Percentiles rank a stretch among this genome's conserved stretches.
phyloP scores from a whole-genome alignment of 2,888 invertebrate species.

The Melinaea marsaeus region DNA sequence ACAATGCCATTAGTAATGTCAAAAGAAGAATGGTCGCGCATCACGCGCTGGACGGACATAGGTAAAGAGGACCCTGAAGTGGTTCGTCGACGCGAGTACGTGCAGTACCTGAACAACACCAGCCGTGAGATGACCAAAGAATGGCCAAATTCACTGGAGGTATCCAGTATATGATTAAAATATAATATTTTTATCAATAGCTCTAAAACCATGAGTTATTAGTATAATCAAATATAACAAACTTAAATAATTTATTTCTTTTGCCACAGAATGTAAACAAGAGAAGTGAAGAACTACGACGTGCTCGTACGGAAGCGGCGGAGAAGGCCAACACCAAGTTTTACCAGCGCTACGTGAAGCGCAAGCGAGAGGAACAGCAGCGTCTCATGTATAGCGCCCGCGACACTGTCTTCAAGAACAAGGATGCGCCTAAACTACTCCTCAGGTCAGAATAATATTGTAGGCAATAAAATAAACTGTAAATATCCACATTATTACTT shows the following conservation, averaged over 20 bases:
- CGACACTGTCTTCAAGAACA: conserved; percentile 66
- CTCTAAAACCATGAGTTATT: too few species aligned
- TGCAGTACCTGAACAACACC: conserved; percentile 46
- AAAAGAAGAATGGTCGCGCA: conserved; percentile 55
- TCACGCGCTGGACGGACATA: conserved; percentile 50
- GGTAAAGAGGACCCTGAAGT: conserved; percentile 53
- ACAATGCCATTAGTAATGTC: conserved; percentile 58
- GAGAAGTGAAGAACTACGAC: conserved; percentile 63
- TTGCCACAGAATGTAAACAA: conserved; percentile 61
- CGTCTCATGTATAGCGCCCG: conserved; percentile 62
- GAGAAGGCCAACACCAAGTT: conserved; percentile 61
- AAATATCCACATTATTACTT: not conserved
- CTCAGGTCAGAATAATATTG: conserved; percentile 47
- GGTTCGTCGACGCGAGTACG: conserved; percentile 49
- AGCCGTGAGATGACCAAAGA: conserved; percentile 60
- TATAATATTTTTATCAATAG: too few species aligned
- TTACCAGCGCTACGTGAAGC: conserved; percentile 58
- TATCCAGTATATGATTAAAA: conserved; percentile 5
- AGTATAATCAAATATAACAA: too few species aligned
- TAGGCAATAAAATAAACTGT: not conserved
- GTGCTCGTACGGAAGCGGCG: conserved; percentile 51
- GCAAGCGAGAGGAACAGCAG: conserved; percentile 53
- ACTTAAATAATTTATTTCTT: too few species aligned
- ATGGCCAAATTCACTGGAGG: conserved; percentile 69
- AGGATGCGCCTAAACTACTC: conserved; percentile 67